phyloP scores from a whole-genome alignment of 2,888 invertebrate species.

The Sclerodermus sp. region DNA sequence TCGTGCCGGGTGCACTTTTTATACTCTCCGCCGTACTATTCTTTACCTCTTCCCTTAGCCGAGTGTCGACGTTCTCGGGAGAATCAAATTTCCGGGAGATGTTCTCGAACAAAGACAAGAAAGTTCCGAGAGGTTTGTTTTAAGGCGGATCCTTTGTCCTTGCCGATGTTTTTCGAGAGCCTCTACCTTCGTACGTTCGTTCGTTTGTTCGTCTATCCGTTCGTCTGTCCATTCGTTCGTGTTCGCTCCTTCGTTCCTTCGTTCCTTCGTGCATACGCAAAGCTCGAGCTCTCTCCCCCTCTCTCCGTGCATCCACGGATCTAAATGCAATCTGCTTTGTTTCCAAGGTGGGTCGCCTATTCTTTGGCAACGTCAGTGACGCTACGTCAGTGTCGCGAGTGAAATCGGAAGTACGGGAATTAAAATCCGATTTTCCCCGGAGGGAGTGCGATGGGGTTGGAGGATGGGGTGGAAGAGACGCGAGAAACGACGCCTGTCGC shows the following conservation, averaged over 20 bases:
- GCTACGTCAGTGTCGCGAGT: no score
- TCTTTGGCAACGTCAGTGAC: no score
- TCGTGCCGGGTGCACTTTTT: slow-evolving; percentile 15
- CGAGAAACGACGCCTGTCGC: no score
- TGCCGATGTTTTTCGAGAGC: background rate
- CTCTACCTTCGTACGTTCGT: slow-evolving; percentile 2
- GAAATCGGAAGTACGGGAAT: no score
- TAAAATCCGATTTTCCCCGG: no score
- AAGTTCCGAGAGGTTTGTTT: slow-evolving; percentile 32
- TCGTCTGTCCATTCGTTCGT: no score
- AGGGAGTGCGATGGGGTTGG: no score
- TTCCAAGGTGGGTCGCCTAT: no score
- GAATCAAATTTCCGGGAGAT: slow-evolving; percentile 33
- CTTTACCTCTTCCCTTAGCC: slow-evolving; percentile 9
- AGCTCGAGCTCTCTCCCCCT: background rate
- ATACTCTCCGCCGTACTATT: slow-evolving; percentile 17
- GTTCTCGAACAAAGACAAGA: slow-evolving; percentile 21
- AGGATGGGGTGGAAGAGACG: no score
- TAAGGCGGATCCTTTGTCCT: slow-evolving; percentile 11
- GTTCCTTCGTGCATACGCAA: background rate
- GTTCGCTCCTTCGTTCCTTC: background rate
- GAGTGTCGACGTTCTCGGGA: slow-evolving; percentile 16
- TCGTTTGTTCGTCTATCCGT: slow-evolving; percentile 12
- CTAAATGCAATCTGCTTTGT: no score
- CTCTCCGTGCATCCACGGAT: background rate